Base-by-base conservation (phyloP, 1,140 invertebrate species). In the Camponotus vicinus region DNA sequence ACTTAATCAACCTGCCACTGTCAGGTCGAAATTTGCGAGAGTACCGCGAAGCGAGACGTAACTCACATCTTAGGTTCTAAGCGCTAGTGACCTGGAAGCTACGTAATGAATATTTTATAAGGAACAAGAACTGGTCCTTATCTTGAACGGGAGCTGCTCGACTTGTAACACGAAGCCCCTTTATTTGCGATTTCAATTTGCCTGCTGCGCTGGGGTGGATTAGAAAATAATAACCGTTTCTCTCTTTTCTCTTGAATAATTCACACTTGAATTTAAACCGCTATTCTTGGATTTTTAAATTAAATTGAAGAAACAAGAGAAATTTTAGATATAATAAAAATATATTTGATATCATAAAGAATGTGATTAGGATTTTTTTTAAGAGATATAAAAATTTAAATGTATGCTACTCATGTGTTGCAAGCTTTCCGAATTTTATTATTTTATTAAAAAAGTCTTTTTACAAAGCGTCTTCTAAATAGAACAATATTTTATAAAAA, bases 101-200 rank as follows among this genome's bases (percentile, higher is more conserved):
- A 61, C 52, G 71, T 64, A 61, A 90, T 91, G 89, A 90, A 91
- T 91, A 91, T 91, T 91, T 90, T 90, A 91, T 90, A 88, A 88
- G 89, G 45, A 75, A 86, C 76, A 63, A 86, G 79, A 85, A 75
- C 40, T 73, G 61, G 71, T 83, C 82, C 75, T 61, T 71, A 71
- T 85, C 13, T 32, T 70, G 55, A 32, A 63, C 40, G 52, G 69
- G 49, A 63, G 69, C 27, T 55, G 69, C 57, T 34, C 32, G 77
- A 11, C 34, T 71, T 37, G 40, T 15, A 52, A 67, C 45, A 73
- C 76, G 49, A 83, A 83, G 37, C 71, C 59, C 52, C 64, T 83
- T 69, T 86, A 86, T 86, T 86, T 67, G 76, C 64, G 27, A 78
- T 83, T 80, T 80, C 18, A 70, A 71, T 83, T 83, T 71, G 40